These are phyloP conservation scores for Telmatherina bonti DNA, from an alignment of 2,797 vertebrate genomes.

Conservation along the genomic window DNA sequence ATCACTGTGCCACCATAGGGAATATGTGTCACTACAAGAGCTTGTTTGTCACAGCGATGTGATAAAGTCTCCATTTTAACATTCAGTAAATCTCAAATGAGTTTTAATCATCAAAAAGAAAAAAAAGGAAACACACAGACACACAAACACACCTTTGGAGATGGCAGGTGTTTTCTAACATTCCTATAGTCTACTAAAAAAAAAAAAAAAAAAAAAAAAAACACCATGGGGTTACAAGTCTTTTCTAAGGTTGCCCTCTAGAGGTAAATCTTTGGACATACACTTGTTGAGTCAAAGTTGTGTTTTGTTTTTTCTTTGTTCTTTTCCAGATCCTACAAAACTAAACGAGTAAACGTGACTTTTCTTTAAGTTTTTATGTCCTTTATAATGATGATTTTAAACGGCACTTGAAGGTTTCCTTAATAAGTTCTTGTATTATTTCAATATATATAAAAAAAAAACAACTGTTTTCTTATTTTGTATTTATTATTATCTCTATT, in stretches of 20 bases:
- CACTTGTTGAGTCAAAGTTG: neutral
- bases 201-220: neutral
- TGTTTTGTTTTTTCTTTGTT: neutral
- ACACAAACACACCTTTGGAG: too few species aligned
- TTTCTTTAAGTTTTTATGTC: neutral
- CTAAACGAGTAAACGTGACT: neutral
- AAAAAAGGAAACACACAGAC: too few species aligned
- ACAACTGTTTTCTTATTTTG: too few species aligned
- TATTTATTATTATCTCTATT: too few species aligned
- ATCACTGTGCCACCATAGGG: constrained; percentile 21
- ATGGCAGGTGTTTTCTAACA: constrained; percentile 34
- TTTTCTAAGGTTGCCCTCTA: constrained; percentile 80
- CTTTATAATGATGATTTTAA: neutral
- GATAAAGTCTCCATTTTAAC: constrained; percentile 42
- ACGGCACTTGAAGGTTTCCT: too few species aligned
- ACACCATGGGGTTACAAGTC: constrained; percentile 18
- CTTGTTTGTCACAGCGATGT: constrained; percentile 36
- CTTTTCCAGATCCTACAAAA: neutral
- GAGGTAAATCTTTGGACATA: constrained; percentile 43
- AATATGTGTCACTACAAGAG: constrained; percentile 45
- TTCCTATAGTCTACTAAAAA: constrained; percentile 8
- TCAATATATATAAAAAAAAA: too few species aligned
- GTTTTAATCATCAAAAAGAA: too few species aligned
- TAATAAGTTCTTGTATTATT: too few species aligned
- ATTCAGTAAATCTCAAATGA: constrained; percentile 53